Evolutionary conservation across 2,797 vertebrate species (phyloP).

Genomic region (Rhodeus uyekii): DNA sequence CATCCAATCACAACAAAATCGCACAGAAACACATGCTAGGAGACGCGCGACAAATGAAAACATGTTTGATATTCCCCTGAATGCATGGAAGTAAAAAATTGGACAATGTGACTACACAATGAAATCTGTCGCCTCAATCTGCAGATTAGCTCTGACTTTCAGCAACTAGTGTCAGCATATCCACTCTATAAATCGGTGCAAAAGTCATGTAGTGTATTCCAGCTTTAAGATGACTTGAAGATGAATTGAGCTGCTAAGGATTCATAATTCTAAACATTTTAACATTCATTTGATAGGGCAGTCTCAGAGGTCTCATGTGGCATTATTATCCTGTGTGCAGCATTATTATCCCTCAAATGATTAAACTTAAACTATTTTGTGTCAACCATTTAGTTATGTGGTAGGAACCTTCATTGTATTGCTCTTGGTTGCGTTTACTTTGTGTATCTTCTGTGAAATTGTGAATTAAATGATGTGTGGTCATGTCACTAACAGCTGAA

Average conservation of each 20-base stretch:
- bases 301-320: background rate
- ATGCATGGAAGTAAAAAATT: too few relatives aligned
- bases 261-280: background rate
- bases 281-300: background rate
- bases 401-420: slow-evolving; percentile 5
- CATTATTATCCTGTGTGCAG: too few relatives aligned
- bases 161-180: too few relatives aligned
- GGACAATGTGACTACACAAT: background rate
- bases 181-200: too few relatives aligned
- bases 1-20: too few relatives aligned
- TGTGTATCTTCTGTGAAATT: background rate
- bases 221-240: background rate
- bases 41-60: background rate
- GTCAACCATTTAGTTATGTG: background rate
- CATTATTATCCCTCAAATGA: background rate
- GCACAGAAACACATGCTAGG: too few relatives aligned
- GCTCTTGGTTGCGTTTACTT: slow-evolving; percentile 10
- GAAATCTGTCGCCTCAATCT: background rate
- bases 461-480: slow-evolving; percentile 1
- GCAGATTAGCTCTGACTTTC: too few relatives aligned
- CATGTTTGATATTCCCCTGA: background rate
- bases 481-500: background rate
- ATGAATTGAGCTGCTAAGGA: background rate
- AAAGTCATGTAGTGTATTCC: too few relatives aligned
- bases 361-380: slow-evolving; percentile 1